Evolutionary conservation across 1,140 invertebrate species (phyloP).

Genomic region (Magallana ariakensis): DNA sequence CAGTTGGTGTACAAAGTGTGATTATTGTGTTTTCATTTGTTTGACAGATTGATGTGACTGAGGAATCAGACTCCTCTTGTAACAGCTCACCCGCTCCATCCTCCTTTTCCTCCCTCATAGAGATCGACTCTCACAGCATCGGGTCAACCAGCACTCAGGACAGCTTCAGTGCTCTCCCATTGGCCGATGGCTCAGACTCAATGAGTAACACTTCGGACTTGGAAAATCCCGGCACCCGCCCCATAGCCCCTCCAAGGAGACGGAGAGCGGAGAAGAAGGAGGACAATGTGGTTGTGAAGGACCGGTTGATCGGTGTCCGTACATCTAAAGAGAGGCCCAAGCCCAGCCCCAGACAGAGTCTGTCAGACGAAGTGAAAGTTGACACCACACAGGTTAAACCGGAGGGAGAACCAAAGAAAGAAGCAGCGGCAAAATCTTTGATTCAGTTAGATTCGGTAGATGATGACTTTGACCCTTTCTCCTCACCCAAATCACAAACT

Average conservation of each 20-base stretch:
- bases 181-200: not conserved
- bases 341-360: slow-evolving; percentile 45
- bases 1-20: too few relatives aligned
- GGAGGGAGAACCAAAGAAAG: not conserved
- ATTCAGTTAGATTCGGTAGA: slow-evolving; percentile 53
- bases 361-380: slow-evolving; percentile 41
- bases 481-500: slow-evolving; percentile 45
- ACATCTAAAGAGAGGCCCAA: not conserved
- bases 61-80: not conserved
- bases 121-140: not conserved
- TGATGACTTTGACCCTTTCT: slow-evolving; percentile 55
- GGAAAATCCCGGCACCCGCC: slow-evolving; percentile 31
- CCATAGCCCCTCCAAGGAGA: slow-evolving; percentile 47
- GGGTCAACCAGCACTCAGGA: slow-evolving; percentile 15
- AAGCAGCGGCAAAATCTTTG: not conserved
- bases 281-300: slow-evolving; percentile 22
- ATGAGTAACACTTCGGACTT: slow-evolving; percentile 39
- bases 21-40: not conserved
- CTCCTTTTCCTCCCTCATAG: not conserved
- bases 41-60: not conserved
- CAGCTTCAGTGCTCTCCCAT: slow-evolving; percentile 17
- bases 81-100: not conserved
- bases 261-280: not conserved
- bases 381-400: not conserved
- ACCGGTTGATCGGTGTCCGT: slow-evolving; percentile 31